A percentile compares a stretch with the other conserved stretches of the same genome.
phyloP scores from a whole-genome alignment of 2,797 vertebrate genomes.

The Cetoscarus ocellatus region DNA sequence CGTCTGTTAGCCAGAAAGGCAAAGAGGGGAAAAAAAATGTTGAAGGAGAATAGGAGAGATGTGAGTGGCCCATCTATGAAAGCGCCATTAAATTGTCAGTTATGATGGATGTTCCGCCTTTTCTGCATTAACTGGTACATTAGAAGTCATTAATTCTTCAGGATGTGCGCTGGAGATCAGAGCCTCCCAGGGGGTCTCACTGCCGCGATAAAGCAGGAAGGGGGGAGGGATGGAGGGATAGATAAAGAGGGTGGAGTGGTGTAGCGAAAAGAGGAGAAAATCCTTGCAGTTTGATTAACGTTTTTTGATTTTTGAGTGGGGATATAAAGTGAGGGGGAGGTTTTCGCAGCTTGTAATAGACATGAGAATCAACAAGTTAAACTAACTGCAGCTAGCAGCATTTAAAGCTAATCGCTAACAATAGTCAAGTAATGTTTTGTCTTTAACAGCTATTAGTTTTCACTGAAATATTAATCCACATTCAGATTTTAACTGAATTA shows the following conservation, averaged over 20 bases:
- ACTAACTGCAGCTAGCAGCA: too few species aligned
- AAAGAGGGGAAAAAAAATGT: slow-evolving; percentile 5
- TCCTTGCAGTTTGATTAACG: slow-evolving; percentile 36
- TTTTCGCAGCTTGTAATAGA: too few species aligned
- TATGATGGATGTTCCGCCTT: slow-evolving; percentile 88
- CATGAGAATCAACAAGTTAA: too few species aligned
- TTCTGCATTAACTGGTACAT: slow-evolving; percentile 88
- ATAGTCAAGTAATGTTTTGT: too few species aligned
- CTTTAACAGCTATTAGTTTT: too few species aligned
- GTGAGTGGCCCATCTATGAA: slow-evolving; percentile 81
- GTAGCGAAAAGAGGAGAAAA: slow-evolving; percentile 20
- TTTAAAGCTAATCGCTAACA: too few species aligned
- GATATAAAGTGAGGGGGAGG: not conserved
- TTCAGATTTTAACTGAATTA: too few species aligned
- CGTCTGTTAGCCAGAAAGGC: slow-evolving; percentile 20
- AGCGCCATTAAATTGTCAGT: slow-evolving; percentile 87
- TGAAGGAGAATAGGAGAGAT: slow-evolving; percentile 76
- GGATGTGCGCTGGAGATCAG: slow-evolving; percentile 85
- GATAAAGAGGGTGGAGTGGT: slow-evolving; percentile 44
- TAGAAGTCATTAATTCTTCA: slow-evolving; percentile 90
- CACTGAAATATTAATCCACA: too few species aligned
- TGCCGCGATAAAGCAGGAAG: slow-evolving; percentile 68
- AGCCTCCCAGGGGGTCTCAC: slow-evolving; percentile 80
- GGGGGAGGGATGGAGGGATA: slow-evolving; percentile 2
- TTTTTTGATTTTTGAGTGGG: slow-evolving; percentile 54